A percentile compares a stretch with the other conserved stretches of the same genome.
Conservation (phyloP, 2,113 vertebrate genomes). For the Platichthys flesus region DNA sequence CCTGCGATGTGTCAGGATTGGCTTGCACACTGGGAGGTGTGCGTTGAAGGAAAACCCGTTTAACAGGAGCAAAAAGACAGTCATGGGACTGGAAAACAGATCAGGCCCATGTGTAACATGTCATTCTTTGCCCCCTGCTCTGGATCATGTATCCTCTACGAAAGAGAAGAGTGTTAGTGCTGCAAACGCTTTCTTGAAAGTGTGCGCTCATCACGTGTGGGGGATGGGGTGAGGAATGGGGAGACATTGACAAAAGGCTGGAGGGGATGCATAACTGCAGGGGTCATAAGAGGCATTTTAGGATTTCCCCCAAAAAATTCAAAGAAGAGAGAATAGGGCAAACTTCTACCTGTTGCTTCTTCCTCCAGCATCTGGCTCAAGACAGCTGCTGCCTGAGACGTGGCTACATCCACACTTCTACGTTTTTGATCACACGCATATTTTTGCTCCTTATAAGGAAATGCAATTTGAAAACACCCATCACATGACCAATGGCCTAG, state of each 20-base stretch:
- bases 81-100: background rate
- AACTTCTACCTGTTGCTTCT: background rate
- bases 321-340: background rate
- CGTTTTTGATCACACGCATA: too few relatives aligned
- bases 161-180: background rate
- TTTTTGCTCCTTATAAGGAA: too few relatives aligned
- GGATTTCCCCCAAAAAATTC: background rate
- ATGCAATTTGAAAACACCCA: background rate
- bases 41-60: constrained; percentile 12
- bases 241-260: background rate
- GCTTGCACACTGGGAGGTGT: constrained; percentile 52
- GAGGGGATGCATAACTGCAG: constrained; percentile 6
- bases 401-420: too few relatives aligned
- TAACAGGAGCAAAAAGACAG: background rate
- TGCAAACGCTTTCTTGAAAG: background rate
- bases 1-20: constrained; percentile 64
- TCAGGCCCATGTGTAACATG: background rate
- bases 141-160: background rate
- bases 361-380: background rate
- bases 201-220: background rate
- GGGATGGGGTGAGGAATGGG: constrained; percentile 27
- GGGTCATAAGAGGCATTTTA: constrained; percentile 13
- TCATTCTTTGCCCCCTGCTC: background rate
- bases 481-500: too few relatives aligned
- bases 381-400: background rate